Percentiles rank a stretch among this genome's conserved stretches.
phyloP scores from a whole-genome alignment of 2,797 vertebrate genomes.

The Mormyrops boulengeri region DNA sequence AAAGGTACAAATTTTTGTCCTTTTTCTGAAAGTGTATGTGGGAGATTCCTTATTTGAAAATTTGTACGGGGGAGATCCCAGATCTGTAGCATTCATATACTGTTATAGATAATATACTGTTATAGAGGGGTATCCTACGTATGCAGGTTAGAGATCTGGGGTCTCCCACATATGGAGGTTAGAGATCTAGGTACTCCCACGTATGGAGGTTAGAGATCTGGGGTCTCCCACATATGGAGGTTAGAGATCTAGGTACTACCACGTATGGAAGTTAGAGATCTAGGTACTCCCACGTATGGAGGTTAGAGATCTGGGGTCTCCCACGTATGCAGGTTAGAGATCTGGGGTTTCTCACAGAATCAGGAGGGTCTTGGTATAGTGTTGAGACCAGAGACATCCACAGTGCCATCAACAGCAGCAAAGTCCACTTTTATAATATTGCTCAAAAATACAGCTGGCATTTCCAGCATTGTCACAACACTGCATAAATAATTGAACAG shows the following conservation, averaged over 20 bases:
- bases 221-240: background rate
- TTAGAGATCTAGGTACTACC: background rate
- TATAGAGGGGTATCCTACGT: too few relatives aligned
- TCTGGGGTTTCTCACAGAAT: background rate
- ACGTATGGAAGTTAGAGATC: background rate
- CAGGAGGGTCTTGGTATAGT: background rate
- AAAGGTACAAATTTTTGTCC: background rate
- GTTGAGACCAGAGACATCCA: background rate
- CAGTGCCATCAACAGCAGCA: background rate
- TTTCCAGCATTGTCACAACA: background rate
- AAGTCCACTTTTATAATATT: background rate
- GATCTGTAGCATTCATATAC: background rate
- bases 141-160: background rate
- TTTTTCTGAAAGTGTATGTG: background rate
- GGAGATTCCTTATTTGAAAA: background rate
- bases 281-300: background rate
- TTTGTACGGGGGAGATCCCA: background rate
- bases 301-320: background rate
- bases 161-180: background rate
- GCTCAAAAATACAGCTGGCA: background rate
- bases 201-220: background rate
- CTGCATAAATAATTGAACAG: background rate
- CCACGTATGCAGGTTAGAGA: background rate
- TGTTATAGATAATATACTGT: background rate
- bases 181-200: too few relatives aligned